Evolutionary conservation across 2,888 invertebrate genomes (phyloP).

Genomic region (Microctonus hyperodae): DNA sequence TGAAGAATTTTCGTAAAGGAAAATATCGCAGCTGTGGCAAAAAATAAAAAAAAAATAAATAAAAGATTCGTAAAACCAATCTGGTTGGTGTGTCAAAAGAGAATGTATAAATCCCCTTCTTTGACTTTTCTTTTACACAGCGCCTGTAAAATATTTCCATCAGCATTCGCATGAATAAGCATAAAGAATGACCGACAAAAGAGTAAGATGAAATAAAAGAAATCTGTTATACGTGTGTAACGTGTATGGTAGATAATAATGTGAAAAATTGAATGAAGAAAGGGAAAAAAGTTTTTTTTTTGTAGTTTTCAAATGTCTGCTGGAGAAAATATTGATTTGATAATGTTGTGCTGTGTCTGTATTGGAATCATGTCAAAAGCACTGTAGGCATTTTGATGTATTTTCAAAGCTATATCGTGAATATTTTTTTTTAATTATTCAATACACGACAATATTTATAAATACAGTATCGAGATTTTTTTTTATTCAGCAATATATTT

Average conservation of each 20-base stretch:
- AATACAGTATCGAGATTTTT: too few species aligned
- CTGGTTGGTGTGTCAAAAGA: neutral
- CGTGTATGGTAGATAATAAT: neutral
- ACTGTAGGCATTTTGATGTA: neutral
- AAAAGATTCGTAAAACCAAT: neutral
- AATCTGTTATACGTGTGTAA: neutral
- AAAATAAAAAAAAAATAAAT: neutral
- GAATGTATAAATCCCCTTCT: neutral
- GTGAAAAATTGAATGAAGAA: neutral
- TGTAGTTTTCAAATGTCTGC: neutral
- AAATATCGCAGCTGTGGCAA: neutral
- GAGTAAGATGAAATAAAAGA: neutral
- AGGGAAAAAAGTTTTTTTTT: neutral
- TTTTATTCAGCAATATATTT: neutral
- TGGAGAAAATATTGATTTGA: neutral
- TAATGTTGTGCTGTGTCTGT: neutral
- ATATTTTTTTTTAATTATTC: neutral
- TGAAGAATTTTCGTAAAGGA: neutral
- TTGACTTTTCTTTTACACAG: neutral
- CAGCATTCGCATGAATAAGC: neutral
- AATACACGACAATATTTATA: too few species aligned
- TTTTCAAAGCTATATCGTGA: neutral
- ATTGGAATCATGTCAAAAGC: neutral
- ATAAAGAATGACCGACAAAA: neutral
- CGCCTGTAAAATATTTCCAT: neutral